Conservation (phyloP, 2,797 vertebrate genomes). For the Labeo calbasu region DNA sequence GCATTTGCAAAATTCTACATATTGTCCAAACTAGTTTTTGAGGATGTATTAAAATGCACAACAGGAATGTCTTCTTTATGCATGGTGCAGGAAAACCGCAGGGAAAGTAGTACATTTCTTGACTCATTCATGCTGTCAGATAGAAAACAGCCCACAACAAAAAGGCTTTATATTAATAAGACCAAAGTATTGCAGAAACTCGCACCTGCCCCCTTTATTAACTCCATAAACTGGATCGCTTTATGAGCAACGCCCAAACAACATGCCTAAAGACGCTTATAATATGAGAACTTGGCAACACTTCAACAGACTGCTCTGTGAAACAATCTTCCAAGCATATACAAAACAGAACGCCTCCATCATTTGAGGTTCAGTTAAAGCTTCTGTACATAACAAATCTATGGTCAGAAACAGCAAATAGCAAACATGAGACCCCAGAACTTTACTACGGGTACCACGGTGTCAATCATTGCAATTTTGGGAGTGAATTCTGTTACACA, state of each 20-base stretch:
- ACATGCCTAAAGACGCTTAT: neutral
- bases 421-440: neutral
- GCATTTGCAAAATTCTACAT: neutral
- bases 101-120: neutral
- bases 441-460: neutral
- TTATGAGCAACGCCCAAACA: neutral
- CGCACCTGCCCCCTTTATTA: neutral
- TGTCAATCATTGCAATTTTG: neutral
- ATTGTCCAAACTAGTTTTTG: neutral
- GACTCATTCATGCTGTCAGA: neutral
- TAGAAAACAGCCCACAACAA: neutral
- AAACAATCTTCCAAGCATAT: neutral
- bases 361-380: neutral
- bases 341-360: neutral
- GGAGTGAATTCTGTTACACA: neutral
- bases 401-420: neutral
- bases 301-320: neutral
- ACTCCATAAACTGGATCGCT: neutral
- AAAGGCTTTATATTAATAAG: conserved; percentile 2
- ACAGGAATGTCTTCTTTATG: neutral
- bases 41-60: neutral
- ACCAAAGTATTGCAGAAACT: neutral
- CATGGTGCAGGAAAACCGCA: neutral
- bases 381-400: neutral
- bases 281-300: neutral